A percentile compares a stretch with the other conserved stretches of the same genome.
Evolutionary conservation across 1,140 invertebrate species (phyloP).

Genomic region (Chironomus tepperi): DNA sequence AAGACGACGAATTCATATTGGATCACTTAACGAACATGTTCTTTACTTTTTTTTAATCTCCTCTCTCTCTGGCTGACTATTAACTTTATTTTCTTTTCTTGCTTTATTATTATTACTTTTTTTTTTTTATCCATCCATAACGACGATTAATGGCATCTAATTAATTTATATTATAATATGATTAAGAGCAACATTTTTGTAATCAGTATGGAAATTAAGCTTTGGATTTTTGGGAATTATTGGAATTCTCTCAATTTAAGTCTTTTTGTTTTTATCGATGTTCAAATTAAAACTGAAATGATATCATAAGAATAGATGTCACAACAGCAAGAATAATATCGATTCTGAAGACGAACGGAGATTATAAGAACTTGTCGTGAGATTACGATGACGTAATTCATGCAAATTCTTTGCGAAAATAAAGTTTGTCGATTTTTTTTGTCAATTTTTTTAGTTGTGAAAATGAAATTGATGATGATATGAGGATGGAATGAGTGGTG

Average conservation of each 20-base stretch:
- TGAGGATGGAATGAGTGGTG: no score
- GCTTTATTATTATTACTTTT: not conserved
- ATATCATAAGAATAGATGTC: not conserved
- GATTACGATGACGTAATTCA: not conserved
- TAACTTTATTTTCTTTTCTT: no score
- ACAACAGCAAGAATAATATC: not conserved
- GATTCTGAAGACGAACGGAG: not conserved
- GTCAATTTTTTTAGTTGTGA: no score
- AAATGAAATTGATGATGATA: no score
- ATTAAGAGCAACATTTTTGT: constrained; percentile 17
- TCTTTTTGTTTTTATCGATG: not conserved
- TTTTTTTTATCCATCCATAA: not conserved
- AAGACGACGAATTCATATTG: constrained; percentile 19
- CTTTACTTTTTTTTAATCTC: not conserved
- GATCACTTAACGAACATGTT: constrained; percentile 22
- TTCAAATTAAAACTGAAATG: not conserved
- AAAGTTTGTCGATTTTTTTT: no score
- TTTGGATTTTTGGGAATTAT: not conserved
- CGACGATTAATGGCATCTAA: constrained; percentile 16
- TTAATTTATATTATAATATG: constrained; percentile 19
- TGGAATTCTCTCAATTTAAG: not conserved
- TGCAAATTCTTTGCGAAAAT: no score
- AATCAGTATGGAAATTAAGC: constrained; percentile 20
- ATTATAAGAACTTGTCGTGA: no score
- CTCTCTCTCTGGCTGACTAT: not conserved